A percentile compares a stretch with the other conserved stretches of the same genome.
phyloP scores from a whole-genome alignment of 2,797 vertebrate genomes.

The Eleutherodactylus coqui region DNA sequence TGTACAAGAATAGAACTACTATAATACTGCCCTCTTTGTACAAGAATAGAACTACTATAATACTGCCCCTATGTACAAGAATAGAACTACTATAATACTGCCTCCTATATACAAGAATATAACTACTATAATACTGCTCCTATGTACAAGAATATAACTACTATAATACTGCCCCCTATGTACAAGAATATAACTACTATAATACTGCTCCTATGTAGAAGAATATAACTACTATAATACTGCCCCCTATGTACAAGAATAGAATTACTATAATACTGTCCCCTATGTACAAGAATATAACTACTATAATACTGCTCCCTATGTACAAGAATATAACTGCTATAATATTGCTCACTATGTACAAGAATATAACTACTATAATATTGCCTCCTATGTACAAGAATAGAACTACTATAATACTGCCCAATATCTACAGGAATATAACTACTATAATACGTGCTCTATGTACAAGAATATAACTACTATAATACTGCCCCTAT shows the following conservation, averaged over 20 bases:
- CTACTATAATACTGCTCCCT: neutral
- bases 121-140: neutral
- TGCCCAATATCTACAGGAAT: no score
- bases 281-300: neutral
- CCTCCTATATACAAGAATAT: neutral
- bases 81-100: slow-evolving; percentile 15
- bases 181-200: slow-evolving; percentile 4
- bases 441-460: no score
- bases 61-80: no score
- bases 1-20: neutral
- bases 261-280: neutral
- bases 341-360: no score
- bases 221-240: neutral
- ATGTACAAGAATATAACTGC: no score
- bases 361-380: no score
- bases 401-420: no score
- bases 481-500: no score
- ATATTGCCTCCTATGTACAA: no score
- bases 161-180: neutral
- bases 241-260: neutral
- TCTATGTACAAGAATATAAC: no score
- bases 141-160: neutral
- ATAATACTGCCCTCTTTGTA: neutral
- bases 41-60: no score
- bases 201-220: neutral